Conservation (phyloP, 1,140 invertebrate species). For the Coptotermes formosanus region DNA sequence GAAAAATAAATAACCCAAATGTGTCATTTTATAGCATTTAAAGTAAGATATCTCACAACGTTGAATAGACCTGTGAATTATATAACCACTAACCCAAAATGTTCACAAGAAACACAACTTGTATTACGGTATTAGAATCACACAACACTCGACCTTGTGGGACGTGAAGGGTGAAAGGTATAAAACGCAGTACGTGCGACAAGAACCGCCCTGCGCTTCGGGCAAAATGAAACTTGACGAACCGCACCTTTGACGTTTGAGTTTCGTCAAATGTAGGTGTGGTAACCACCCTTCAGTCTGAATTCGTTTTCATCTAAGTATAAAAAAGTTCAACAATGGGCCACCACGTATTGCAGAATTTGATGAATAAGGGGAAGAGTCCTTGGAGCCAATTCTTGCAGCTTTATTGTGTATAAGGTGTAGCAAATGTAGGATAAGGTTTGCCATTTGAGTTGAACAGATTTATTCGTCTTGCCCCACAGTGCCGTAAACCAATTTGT, state of each 20-base stretch:
- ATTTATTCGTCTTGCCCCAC: no score
- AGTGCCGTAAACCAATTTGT: no score
- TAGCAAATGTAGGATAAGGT: no score
- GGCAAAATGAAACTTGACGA: not conserved
- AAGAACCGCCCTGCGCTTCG: not conserved
- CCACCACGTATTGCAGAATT: no score
- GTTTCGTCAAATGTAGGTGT: not conserved
- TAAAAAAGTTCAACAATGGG: no score
- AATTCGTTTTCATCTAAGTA: no score
- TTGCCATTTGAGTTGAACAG: no score
- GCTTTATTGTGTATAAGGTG: no score
- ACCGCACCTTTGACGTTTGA: not conserved
- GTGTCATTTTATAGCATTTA: not conserved
- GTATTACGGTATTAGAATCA: not conserved
- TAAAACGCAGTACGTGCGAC: not conserved
- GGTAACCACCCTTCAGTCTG: not conserved
- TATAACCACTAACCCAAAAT: not conserved
- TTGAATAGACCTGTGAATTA: not conserved
- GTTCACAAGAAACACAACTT: not conserved
- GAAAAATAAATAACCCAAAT: not conserved
- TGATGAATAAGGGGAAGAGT: no score
- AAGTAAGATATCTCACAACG: no score
- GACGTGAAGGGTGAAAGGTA: constrained; percentile 13
- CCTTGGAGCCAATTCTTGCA: no score
- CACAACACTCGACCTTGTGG: constrained; percentile 1